Conservation (phyloP, 2,888 invertebrate genomes). For the Drosophila antonietae region DNA sequence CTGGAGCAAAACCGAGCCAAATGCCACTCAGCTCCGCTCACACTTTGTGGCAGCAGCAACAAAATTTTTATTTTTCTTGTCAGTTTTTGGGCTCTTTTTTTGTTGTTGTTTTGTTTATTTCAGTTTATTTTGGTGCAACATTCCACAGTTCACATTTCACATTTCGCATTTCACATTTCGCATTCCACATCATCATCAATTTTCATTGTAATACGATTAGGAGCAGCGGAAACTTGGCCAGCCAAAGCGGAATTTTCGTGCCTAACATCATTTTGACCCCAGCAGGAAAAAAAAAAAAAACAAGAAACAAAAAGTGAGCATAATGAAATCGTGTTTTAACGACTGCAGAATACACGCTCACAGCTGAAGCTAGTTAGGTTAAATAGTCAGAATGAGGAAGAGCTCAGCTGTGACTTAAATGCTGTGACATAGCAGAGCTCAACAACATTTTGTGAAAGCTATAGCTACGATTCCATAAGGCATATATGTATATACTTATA, state of each 20-base stretch:
- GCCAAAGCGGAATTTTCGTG: slow-evolving; percentile 65
- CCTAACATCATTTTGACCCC: slow-evolving; percentile 68
- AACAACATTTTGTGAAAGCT: too few relatives aligned
- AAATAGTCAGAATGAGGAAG: background rate
- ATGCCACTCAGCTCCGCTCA: slow-evolving; percentile 17
- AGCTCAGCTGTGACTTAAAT: background rate
- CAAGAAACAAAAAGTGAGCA: too few relatives aligned
- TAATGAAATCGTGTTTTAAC: background rate
- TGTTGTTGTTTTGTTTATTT: background rate
- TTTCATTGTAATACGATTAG: slow-evolving; percentile 81
- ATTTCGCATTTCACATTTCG: slow-evolving; percentile 14
- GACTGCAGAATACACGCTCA: background rate
- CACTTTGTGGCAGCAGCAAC: slow-evolving; percentile 73
- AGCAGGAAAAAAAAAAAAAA: background rate
- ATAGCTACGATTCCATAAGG: too few relatives aligned
- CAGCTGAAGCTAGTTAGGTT: background rate
- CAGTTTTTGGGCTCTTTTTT: background rate
- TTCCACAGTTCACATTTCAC: slow-evolving; percentile 8
- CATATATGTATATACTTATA: too few relatives aligned
- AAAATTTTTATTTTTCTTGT: slow-evolving; percentile 52
- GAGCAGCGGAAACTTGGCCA: slow-evolving; percentile 40
- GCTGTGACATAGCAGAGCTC: too few relatives aligned
- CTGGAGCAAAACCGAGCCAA: slow-evolving; percentile 21
- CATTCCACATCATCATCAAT: slow-evolving; percentile 70
- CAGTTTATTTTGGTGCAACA: background rate